These are phyloP conservation scores for Cavia aperea DNA, from an alignment of 2,113 vertebrate genomes.

Conservation along the genomic window DNA sequence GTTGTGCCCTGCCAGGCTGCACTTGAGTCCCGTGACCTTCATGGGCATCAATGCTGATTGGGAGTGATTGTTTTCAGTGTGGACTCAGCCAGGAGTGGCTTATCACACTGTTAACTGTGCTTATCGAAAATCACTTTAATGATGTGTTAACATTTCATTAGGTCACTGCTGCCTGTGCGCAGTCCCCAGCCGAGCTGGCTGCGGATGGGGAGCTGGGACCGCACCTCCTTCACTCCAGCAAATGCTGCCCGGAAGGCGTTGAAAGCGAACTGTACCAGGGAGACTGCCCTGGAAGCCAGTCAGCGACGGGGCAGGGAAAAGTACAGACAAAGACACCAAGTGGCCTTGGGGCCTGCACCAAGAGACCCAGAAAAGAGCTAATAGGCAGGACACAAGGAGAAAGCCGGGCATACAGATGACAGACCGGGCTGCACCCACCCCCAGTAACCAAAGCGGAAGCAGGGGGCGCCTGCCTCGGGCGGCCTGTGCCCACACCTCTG, in stretches of 20 bases:
- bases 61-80: conserved; percentile 42
- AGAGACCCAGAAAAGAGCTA: background rate
- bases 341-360: background rate
- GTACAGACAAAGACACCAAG: background rate
- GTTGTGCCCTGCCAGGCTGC: background rate
- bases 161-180: conserved; percentile 41
- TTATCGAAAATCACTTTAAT: conserved; percentile 73
- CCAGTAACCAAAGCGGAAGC: background rate
- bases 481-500: background rate
- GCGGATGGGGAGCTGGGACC: no score
- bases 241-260: background rate
- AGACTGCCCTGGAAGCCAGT: background rate
- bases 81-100: background rate
- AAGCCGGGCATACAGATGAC: background rate
- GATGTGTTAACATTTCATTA: conserved; percentile 73
- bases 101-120: conserved; percentile 57
- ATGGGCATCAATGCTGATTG: conserved; percentile 27
- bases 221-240: background rate
- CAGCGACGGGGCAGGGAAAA: background rate
- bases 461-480: background rate
- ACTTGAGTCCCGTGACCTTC: background rate
- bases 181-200: conserved; percentile 3
- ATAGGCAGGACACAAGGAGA: background rate
- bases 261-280: background rate
- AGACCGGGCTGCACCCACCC: background rate